These are phyloP conservation scores for Columba janthina DNA, from an alignment of 2,113 vertebrate species.

Conservation along the genomic window DNA sequence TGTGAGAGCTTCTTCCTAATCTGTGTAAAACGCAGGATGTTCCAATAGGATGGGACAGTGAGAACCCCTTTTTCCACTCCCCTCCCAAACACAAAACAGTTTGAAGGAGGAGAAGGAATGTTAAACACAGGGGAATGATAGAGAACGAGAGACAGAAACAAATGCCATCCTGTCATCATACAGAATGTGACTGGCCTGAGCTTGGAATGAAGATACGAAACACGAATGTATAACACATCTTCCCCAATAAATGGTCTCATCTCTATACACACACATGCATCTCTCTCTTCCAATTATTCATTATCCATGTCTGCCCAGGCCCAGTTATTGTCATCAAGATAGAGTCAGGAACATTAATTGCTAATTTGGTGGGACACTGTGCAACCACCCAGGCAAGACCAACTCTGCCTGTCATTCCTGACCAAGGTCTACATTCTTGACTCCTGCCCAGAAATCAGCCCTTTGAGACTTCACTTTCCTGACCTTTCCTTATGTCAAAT, in stretches of 20 bases:
- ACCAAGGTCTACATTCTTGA: not conserved
- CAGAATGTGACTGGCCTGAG: not conserved
- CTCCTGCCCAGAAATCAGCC: not conserved
- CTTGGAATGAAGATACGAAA: not conserved
- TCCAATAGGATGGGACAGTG: not conserved
- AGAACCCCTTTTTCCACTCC: not conserved
- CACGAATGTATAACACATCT: not conserved
- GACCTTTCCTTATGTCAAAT: not conserved
- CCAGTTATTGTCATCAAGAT: not conserved
- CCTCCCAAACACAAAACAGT: not conserved
- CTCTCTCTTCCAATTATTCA: not conserved
- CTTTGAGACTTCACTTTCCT: not conserved
- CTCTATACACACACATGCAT: not conserved
- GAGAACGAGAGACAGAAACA: not conserved
- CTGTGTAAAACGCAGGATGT: not conserved
- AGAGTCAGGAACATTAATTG: not conserved
- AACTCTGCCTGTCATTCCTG: not conserved
- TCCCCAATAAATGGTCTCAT: not conserved
- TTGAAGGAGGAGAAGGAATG: not conserved
- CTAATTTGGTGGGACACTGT: not conserved
- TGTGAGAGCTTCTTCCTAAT: not conserved
- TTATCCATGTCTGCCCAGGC: not conserved
- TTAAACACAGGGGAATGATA: not conserved
- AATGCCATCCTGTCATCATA: not conserved
- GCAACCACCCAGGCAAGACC: not conserved